Conservation (phyloP, 2,113 vertebrate genomes). For the Centropristis striata region DNA sequence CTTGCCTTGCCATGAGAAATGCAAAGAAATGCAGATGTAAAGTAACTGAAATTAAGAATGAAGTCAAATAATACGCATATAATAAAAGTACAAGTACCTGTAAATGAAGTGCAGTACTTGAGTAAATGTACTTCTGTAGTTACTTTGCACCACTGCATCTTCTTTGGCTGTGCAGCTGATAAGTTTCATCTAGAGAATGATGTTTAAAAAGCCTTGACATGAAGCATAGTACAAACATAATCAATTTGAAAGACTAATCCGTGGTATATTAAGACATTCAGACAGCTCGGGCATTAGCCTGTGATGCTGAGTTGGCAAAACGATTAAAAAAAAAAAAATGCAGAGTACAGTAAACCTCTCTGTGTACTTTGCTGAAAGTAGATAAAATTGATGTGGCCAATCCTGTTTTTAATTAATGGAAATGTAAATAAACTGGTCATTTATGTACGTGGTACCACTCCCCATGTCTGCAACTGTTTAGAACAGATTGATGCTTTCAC, state of each 20-base stretch:
- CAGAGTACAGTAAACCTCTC: not conserved
- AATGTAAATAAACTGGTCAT: slow-evolving; percentile 26
- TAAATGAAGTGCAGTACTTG: not conserved
- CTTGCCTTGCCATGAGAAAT: too few relatives aligned
- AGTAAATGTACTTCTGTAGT: not conserved
- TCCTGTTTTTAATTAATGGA: slow-evolving; percentile 1
- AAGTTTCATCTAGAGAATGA: not conserved
- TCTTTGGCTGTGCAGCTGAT: not conserved
- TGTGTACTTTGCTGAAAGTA: not conserved
- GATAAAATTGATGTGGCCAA: not conserved
- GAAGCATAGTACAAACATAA: not conserved
- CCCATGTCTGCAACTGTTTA: slow-evolving; percentile 6
- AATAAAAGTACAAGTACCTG: not conserved
- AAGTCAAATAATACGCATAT: not conserved
- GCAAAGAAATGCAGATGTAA: not conserved
- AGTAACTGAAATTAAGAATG: not conserved
- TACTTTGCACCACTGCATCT: not conserved
- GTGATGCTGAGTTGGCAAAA: slow-evolving; percentile 35
- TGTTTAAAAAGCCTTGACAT: slow-evolving; percentile 5
- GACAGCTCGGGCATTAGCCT: slow-evolving; percentile 8
- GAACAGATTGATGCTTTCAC: not conserved
- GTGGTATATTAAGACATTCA: slow-evolving; percentile 22
- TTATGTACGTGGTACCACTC: slow-evolving; percentile 40
- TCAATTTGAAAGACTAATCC: slow-evolving; percentile 33
- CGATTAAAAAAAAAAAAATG: not conserved